Evolutionary conservation across 2,113 vertebrate species (phyloP).

Genomic region (Chelonoidis abingdonii): DNA sequence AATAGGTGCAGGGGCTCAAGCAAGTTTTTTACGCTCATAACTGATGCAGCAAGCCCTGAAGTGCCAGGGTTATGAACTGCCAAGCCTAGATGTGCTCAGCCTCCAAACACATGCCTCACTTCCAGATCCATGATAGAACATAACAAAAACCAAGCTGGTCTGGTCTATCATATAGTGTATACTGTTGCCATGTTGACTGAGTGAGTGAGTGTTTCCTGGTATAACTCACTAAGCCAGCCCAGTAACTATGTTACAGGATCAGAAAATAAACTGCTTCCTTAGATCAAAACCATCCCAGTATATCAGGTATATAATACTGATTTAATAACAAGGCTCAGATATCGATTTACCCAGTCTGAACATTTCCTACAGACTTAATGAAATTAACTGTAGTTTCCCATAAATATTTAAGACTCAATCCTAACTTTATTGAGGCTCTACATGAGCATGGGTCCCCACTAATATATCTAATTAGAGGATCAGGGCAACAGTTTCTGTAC

Average conservation of each 20-base stretch:
- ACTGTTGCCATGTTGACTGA: neutral
- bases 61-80: neutral
- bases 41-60: neutral
- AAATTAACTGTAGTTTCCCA: neutral
- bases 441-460: neutral
- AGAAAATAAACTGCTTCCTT: neutral
- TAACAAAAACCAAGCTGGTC: neutral
- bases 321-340: neutral
- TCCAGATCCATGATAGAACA: neutral
- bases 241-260: neutral
- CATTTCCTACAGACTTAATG: neutral
- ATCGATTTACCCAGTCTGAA: neutral
- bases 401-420: neutral
- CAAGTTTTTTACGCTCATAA: neutral
- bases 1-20: neutral
- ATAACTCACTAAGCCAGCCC: neutral
- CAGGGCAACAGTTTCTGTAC: neutral
- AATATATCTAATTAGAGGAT: neutral
- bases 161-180: neutral
- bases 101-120: neutral
- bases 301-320: neutral
- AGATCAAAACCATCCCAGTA: neutral
- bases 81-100: neutral
- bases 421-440: neutral
- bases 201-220: neutral